Evolutionary conservation across 2,113 vertebrate species (phyloP).

Genomic region (Varanus komodoensis): DNA sequence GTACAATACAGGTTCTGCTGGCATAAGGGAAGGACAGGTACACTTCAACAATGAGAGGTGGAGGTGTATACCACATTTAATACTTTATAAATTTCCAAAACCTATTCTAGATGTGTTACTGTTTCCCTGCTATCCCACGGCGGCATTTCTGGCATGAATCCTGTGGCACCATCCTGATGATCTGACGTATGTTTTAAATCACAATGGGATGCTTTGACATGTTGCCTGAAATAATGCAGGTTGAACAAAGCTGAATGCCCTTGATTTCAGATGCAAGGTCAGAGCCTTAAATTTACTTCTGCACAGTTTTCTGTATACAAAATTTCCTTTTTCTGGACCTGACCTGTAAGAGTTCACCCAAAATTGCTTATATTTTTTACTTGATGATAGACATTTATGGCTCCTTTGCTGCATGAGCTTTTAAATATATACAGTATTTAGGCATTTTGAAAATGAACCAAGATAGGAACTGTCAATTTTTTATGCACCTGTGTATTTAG

Average conservation of each 20-base stretch:
- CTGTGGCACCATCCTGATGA: conserved; percentile 43
- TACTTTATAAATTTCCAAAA: not conserved
- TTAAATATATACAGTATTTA: conserved; percentile 33
- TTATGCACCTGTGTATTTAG: conserved; percentile 3
- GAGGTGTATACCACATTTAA: not conserved
- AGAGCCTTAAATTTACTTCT: conserved; percentile 54
- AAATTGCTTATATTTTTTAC: conserved; percentile 40
- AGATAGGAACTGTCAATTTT: conserved; percentile 42
- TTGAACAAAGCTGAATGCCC: conserved; percentile 44
- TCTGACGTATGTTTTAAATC: conserved; percentile 54
- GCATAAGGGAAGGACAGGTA: not conserved
- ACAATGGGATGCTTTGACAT: conserved; percentile 57
- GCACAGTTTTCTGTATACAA: conserved; percentile 35
- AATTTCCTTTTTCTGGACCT: conserved; percentile 17
- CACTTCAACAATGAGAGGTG: not conserved
- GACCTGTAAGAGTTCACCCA: conserved; percentile 10
- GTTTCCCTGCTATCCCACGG: no score
- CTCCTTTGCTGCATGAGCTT: conserved; percentile 29
- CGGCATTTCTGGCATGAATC: not conserved
- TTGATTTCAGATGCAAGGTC: conserved; percentile 49
- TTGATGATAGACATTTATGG: conserved; percentile 34
- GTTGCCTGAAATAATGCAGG: conserved; percentile 47
- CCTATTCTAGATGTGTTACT: not conserved
- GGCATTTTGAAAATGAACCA: conserved; percentile 42
- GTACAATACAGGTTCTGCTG: not conserved